Conservation (phyloP, 2,797 vertebrate species). For the Falco columbarius region DNA sequence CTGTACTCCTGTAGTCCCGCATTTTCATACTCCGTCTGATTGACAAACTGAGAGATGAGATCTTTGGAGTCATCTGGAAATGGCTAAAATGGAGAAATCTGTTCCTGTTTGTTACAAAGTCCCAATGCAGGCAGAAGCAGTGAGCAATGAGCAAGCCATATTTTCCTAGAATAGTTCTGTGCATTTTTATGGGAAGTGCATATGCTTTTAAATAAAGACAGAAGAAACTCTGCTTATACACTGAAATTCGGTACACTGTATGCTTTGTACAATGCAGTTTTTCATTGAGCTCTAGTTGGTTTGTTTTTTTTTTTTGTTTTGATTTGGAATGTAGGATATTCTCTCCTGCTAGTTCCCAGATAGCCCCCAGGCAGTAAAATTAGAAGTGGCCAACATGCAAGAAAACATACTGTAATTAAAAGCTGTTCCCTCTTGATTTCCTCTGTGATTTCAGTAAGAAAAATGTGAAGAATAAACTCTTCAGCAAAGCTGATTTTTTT, state of each 20-base stretch:
- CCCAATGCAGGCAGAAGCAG: neutral
- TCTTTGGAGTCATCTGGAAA: neutral
- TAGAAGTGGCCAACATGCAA: conserved; percentile 12
- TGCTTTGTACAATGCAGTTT: neutral
- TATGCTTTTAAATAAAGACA: neutral
- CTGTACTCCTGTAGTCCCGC: neutral
- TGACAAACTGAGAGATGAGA: neutral
- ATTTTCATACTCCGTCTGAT: neutral
- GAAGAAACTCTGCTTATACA: neutral
- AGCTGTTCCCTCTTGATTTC: neutral
- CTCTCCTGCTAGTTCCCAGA: conserved; percentile 32
- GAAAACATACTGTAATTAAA: conserved; percentile 55
- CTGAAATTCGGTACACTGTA: neutral
- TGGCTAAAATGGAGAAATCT: neutral
- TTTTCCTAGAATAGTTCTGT: neutral
- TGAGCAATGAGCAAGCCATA: neutral
- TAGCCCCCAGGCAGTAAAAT: conserved; percentile 51
- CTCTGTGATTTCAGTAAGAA: conserved; percentile 11
- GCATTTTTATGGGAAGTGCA: neutral
- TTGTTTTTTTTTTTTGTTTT: conserved; percentile 24
- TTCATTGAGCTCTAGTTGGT: neutral
- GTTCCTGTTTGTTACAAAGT: neutral
- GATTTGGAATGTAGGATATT: conserved; percentile 48
- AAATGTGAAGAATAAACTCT: conserved; percentile 34
- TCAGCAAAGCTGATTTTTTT: neutral